Evolutionary conservation across 23 tunicate genomes (phyloP), one percentile per base, ranked within the genome.

Genomic region (Trididemnum miniatum): DNA sequence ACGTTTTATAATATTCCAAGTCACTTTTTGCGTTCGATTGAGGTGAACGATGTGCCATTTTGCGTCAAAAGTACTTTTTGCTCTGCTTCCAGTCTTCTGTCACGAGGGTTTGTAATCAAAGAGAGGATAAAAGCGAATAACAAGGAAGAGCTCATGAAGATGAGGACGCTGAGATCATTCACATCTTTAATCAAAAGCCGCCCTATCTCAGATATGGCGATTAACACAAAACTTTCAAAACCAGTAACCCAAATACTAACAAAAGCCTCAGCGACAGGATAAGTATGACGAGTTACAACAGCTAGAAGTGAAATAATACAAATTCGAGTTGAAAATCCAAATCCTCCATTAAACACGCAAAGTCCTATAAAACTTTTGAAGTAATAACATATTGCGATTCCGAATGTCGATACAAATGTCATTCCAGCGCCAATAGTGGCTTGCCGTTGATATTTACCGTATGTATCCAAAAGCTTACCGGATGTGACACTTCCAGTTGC

Each of bases 201-300:
- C 5, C 75, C 75, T 5, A 69, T 5, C 31, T 69, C 75, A 12
- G 75, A 31, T 4, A 69, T 69, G 20, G 31, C 20, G 5, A 69
- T 69, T 31, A 69, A 33, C 20, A 33, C 40, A 69, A 69, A 12
- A 34, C 75, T 69, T 34, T 69, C 75, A 32, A 69, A 69, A 34
- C 75, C 75, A 69, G 75, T 69, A 18, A 69, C 25, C 75, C 75
- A 69, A 24, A 69, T 32, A 33, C 38, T 34, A 3, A 69, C 75
- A 69, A 69, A 69, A 32, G 75, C 29, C 25, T 69, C 75, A 69
- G 22, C 35, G 5, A 69, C 40, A 34, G 75, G 75, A 69, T 31
- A 69, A 69, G 75, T 69, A 69, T 69, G 75, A 12, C 75, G 36
- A 18, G 75, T 69, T 20, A 69, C 75, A 31, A 69, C 75, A 31